phyloP scores from a whole-genome alignment of 2,888 invertebrate species.

The Orchestes rusci region DNA sequence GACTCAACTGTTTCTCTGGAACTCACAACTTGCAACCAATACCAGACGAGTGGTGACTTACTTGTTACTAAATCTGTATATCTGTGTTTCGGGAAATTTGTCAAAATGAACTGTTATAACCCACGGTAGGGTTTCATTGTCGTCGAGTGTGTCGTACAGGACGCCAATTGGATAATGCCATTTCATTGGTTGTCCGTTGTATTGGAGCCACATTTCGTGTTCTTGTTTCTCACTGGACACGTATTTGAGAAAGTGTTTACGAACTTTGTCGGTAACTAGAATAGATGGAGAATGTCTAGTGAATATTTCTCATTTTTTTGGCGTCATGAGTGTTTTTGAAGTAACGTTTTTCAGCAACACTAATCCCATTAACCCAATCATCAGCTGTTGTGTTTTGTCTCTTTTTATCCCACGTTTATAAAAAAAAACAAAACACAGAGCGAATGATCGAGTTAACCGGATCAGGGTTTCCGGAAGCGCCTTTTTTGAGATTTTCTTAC shows the following conservation, averaged over 20 bases:
- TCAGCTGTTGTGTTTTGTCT: no score
- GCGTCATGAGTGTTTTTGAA: no score
- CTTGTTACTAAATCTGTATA: conserved; percentile 84
- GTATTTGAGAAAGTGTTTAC: conserved; percentile 79
- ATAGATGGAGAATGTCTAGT: no score
- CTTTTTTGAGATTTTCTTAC: no score
- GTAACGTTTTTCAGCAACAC: no score
- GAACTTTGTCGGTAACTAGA: conserved; percentile 86
- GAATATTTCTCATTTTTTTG: no score
- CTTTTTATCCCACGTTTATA: no score
- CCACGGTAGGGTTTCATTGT: conserved; percentile 78
- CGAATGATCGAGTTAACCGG: no score
- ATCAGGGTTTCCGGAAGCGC: no score
- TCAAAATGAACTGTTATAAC: conserved; percentile 88
- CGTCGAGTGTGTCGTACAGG: conserved; percentile 74
- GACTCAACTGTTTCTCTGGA: conserved; percentile 85
- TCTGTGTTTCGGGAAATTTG: conserved; percentile 82
- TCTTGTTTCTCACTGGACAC: conserved; percentile 75
- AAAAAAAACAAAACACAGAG: no score
- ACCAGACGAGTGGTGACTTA: conserved; percentile 39
- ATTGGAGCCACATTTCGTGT: conserved; percentile 92
- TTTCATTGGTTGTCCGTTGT: conserved; percentile 83
- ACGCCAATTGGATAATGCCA: conserved; percentile 88
- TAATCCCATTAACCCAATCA: no score
- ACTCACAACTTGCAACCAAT: conserved; percentile 16